Evolutionary conservation across 2,797 vertebrate genomes (phyloP).

Genomic region (Lepidocolaptes lacrymiger): DNA sequence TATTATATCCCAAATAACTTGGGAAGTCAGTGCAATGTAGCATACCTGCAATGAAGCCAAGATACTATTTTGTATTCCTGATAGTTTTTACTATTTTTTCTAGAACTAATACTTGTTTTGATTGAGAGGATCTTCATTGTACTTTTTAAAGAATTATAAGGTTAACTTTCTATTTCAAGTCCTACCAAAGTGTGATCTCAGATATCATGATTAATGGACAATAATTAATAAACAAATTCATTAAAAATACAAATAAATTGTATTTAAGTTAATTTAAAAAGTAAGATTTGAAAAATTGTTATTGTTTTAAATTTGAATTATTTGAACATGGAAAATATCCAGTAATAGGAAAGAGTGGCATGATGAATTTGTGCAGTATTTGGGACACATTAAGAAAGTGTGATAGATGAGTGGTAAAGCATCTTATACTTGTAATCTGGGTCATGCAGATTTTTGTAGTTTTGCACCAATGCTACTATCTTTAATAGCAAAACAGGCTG

Average conservation of each 20-base stretch:
- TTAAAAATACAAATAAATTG: background rate
- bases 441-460: background rate
- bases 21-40: background rate
- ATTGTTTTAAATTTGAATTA: background rate
- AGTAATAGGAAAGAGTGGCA: background rate
- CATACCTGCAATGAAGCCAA: background rate
- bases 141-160: background rate
- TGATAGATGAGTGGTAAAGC: background rate
- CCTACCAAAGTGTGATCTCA: background rate
- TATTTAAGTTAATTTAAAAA: background rate
- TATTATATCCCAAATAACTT: background rate
- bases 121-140: background rate
- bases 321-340: background rate
- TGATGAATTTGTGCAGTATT: background rate
- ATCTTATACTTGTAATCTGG: background rate
- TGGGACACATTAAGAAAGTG: background rate
- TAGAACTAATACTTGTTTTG: background rate
- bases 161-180: background rate
- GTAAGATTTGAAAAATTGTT: background rate
- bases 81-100: background rate
- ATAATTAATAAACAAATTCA: background rate
- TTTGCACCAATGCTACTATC: background rate
- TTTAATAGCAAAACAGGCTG: background rate
- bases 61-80: background rate
- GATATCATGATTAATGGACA: background rate